These are phyloP conservation scores for Auanema sp. DNA, from an alignment of 2,888 invertebrate species.

Conservation along the genomic window DNA sequence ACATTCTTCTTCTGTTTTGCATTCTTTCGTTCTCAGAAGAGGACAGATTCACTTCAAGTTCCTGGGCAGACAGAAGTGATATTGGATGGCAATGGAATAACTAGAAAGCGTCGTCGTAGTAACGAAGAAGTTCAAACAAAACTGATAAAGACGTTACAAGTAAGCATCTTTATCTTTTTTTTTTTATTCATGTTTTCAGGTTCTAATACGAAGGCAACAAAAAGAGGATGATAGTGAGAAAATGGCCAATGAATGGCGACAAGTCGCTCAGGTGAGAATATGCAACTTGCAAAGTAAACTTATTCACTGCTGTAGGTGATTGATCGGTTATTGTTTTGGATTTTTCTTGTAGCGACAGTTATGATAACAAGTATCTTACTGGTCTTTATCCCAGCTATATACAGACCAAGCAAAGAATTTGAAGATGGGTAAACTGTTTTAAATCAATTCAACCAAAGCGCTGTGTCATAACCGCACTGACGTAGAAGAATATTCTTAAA, in stretches of 20 bases:
- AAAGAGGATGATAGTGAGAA: constrained; percentile 66
- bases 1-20: background rate
- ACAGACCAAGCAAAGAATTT: constrained; percentile 31
- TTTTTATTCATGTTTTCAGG: constrained; percentile 64
- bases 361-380: constrained; percentile 68
- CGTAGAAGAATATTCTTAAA: too few relatives aligned
- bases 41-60: constrained; percentile 9
- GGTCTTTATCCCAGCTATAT: constrained; percentile 67
- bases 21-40: background rate
- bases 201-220: constrained; percentile 68
- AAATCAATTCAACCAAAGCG: too few relatives aligned
- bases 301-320: constrained; percentile 51
- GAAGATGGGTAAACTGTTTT: constrained; percentile 19
- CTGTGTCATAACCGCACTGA: too few relatives aligned
- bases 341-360: constrained; percentile 69
- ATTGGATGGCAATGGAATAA: constrained; percentile 8
- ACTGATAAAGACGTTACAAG: constrained; percentile 64
- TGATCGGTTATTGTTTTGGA: constrained; percentile 70
- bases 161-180: constrained; percentile 19
- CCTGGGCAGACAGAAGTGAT: constrained; percentile 16
- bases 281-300: background rate
- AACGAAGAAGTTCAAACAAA: constrained; percentile 31
- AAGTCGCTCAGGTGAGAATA: constrained; percentile 67
- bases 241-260: constrained; percentile 70
- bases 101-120: constrained; percentile 22